These are phyloP conservation scores for Remorina albescens DNA, from an alignment of 2,797 vertebrate genomes.

Conservation along the genomic window DNA sequence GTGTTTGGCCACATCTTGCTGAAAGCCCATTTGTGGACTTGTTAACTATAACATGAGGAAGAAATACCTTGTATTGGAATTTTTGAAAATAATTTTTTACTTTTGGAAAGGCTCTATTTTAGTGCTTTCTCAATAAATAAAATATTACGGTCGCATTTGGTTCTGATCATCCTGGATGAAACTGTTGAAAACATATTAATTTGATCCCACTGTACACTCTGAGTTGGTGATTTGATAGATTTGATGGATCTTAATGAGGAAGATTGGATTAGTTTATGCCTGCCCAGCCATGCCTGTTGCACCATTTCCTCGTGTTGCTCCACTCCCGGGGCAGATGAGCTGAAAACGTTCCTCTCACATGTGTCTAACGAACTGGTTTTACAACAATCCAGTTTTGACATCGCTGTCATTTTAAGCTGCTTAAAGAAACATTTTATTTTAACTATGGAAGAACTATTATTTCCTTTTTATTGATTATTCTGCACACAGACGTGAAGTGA, in stretches of 20 bases:
- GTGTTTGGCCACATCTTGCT: conserved; percentile 43
- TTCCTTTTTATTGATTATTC: background rate
- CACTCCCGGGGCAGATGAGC: conserved; percentile 1
- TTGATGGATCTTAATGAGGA: conserved; percentile 17
- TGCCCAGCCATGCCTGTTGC: conserved; percentile 34
- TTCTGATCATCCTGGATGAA: conserved; percentile 3
- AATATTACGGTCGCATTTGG: background rate
- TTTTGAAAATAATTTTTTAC: no score
- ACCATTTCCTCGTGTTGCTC: conserved; percentile 18
- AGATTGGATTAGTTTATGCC: conserved; percentile 32
- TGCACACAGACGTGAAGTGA: background rate
- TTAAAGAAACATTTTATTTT: background rate
- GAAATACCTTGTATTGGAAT: background rate
- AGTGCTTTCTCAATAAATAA: background rate
- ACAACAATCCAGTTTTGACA: conserved; percentile 5
- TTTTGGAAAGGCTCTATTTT: conserved; percentile 2
- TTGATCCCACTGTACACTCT: background rate
- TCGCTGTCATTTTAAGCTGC: background rate
- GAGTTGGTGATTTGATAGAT: conserved; percentile 10
- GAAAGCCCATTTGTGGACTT: conserved; percentile 25
- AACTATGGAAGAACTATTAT: background rate
- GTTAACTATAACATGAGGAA: conserved; percentile 8
- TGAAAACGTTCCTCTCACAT: conserved; percentile 10
- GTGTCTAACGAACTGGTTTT: conserved; percentile 46
- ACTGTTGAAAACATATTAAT: background rate